phyloP scores from a whole-genome alignment of 1,140 invertebrate genomes.

The Nixonia krombeini region DNA sequence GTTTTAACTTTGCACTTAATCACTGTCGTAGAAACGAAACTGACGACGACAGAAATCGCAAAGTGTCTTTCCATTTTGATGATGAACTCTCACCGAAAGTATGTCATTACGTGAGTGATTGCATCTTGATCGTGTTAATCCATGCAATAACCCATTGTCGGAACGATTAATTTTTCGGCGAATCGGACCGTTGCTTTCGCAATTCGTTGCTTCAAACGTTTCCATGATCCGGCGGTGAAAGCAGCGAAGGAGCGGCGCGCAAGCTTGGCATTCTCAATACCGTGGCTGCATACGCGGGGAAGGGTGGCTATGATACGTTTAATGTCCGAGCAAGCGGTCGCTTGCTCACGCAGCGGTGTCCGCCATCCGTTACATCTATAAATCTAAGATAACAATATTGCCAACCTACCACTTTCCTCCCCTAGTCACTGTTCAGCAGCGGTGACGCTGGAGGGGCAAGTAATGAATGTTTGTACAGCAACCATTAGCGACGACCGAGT shows the following conservation, averaged over 20 bases:
- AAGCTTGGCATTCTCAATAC: slow-evolving; percentile 39
- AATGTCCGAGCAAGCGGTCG: slow-evolving; percentile 59
- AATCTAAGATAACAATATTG: slow-evolving; percentile 72
- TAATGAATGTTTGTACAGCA: slow-evolving; percentile 71
- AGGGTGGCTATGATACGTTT: slow-evolving; percentile 60
- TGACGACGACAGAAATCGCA: too few relatives aligned
- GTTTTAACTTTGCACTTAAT: too few relatives aligned
- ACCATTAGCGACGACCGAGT: slow-evolving; percentile 65
- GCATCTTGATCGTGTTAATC: too few relatives aligned
- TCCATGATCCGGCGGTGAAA: slow-evolving; percentile 4
- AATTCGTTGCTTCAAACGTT: too few relatives aligned
- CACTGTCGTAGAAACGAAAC: too few relatives aligned
- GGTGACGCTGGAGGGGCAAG: slow-evolving; percentile 43
- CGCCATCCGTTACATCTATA: slow-evolving; percentile 71
- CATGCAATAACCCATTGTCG: too few relatives aligned
- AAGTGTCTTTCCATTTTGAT: too few relatives aligned
- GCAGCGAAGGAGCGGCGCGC: slow-evolving; percentile 15
- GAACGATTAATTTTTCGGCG: too few relatives aligned
- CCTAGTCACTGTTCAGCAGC: slow-evolving; percentile 15
- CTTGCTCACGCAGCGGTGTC: slow-evolving; percentile 64
- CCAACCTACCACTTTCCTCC: slow-evolving; percentile 54
- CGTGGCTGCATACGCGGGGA: slow-evolving; percentile 37
- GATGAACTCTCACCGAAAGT: too few relatives aligned
- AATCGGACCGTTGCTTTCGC: too few relatives aligned
- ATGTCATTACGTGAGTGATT: too few relatives aligned